phyloP scores from a whole-genome alignment of 1,140 invertebrate genomes.

The Philotrypesis tridentata region DNA sequence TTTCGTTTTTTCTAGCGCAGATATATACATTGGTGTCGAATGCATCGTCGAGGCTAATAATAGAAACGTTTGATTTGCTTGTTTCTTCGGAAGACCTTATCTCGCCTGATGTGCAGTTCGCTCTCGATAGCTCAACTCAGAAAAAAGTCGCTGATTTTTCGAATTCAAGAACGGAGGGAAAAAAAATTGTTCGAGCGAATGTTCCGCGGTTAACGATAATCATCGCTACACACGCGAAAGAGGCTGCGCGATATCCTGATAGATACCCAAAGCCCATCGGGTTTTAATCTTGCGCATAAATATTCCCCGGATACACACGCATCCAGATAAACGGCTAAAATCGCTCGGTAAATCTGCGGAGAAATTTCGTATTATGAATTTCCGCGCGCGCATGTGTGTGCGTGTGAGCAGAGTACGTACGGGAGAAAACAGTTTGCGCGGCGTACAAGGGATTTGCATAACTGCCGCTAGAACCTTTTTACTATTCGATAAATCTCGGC shows the following conservation, averaged over 20 bases:
- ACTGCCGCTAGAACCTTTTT: not conserved
- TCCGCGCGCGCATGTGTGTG: too few relatives aligned
- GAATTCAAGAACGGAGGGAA: not conserved
- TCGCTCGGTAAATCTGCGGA: not conserved
- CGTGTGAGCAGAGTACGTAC: too few relatives aligned
- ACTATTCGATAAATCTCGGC: not conserved
- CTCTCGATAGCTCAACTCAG: too few relatives aligned
- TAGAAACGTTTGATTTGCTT: not conserved
- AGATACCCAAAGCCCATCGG: not conserved
- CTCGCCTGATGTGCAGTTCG: too few relatives aligned
- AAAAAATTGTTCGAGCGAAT: not conserved
- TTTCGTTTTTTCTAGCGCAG: not conserved
- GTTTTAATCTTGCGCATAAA: slow-evolving; percentile 11
- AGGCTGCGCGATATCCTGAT: not conserved
- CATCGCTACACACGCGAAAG: not conserved
- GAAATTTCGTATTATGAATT: not conserved
- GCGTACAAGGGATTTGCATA: not conserved
- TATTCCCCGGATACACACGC: slow-evolving; percentile 24
- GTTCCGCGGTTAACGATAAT: not conserved
- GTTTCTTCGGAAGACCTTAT: too few relatives aligned
- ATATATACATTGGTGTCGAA: not conserved
- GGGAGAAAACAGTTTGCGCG: too few relatives aligned
- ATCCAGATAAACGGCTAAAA: not conserved
- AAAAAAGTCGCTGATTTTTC: not conserved
- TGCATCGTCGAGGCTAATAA: not conserved